Evolutionary conservation across 2,888 invertebrate species (phyloP).

Genomic region (Cryptosula pallasiana): DNA sequence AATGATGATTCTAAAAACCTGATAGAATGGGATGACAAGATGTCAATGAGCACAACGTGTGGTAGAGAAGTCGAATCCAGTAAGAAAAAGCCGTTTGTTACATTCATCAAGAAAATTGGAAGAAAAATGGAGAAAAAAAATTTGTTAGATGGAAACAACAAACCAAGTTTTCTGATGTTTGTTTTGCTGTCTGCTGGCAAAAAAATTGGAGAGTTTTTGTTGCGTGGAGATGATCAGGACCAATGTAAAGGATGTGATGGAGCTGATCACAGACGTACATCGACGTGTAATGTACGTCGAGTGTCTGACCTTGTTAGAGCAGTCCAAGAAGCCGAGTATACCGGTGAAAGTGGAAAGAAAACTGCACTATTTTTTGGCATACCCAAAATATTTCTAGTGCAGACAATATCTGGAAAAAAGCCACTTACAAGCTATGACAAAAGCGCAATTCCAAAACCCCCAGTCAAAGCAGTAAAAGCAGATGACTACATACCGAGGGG

Average conservation of each 20-base stretch:
- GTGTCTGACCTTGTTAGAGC: background rate
- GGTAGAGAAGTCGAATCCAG: too few relatives aligned
- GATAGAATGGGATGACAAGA: too few relatives aligned
- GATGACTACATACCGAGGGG: background rate
- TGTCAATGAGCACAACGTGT: too few relatives aligned
- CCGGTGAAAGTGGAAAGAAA: too few relatives aligned
- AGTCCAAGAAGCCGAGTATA: background rate
- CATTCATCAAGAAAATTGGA: too few relatives aligned
- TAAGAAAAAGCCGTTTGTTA: too few relatives aligned
- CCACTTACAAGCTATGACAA: background rate
- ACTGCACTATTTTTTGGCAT: background rate
- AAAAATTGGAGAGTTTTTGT: background rate
- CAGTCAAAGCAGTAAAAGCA: background rate
- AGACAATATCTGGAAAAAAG: background rate
- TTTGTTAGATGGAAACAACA: too few relatives aligned
- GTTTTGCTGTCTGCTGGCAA: background rate
- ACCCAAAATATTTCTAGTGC: background rate
- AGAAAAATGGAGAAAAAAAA: too few relatives aligned
- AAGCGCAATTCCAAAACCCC: too few relatives aligned
- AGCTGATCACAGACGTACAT: background rate
- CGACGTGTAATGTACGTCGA: background rate
- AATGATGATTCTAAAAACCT: too few relatives aligned
- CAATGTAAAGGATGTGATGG: background rate
- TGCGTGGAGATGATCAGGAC: background rate
- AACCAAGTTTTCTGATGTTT: background rate